Evolutionary conservation across 2,888 invertebrate genomes (phyloP), one percentile per base, ranked within the genome.

Genomic region (Sinhomidia bicolor): DNA sequence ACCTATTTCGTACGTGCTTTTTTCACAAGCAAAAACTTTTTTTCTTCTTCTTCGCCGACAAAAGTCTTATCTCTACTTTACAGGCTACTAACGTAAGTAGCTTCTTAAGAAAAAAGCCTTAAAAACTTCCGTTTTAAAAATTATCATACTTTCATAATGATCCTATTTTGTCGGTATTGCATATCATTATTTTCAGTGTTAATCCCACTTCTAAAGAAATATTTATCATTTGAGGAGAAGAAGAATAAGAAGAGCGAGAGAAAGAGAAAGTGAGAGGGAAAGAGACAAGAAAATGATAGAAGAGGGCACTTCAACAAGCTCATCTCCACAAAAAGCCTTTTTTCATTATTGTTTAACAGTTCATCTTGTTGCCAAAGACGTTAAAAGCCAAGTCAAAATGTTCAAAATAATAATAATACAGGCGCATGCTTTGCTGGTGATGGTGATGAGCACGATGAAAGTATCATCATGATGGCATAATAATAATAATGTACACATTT

Each of bases 81-180:
- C 32, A 68, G 68, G 29, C 36, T 17, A 36, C 57, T 57, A 29
- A 62, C 29, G 29, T 14, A 62, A 62, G 3, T 14, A 20, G 23
- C 12, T 29, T 17, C 9, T 14, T 29, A 68, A 36, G 57, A 29
- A 68, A 20, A 68, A 68, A 57, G 68, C 29, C 44, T 71, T 44
- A 23, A 41, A 23, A 20, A 36, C 32, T 68, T 68, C 36, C 32
- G 17, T 36, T 36, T n/a, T 23, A 41, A 44, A 23, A 44, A 44
- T 71, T 71, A 44, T 44, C 71, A 44, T 71, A 71, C 71, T 71
- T 44, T 71, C 71, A 12, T 68, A 41, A 71, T 71, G 44, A 32
- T 44, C 44, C 7, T 4, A 12, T 44, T 17, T 23, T 44, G 71
- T 44, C 23, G n/a, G 71, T 23, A 44, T 68, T n/a, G 68, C 68